phyloP scores from a whole-genome alignment of 1,140 invertebrate genomes.

The Tetramorium alpestre region DNA sequence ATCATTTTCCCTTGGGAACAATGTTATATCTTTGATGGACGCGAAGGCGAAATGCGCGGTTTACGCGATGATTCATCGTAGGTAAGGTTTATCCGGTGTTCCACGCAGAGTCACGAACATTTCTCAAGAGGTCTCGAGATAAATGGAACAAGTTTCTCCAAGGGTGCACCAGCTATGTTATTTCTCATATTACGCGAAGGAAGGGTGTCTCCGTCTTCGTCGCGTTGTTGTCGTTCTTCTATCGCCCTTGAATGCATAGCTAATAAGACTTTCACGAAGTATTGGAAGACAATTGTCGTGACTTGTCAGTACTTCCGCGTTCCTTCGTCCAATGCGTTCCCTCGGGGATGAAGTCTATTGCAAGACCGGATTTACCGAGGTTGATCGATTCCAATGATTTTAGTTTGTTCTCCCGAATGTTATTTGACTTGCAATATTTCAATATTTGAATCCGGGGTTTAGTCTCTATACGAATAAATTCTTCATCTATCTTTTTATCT shows the following conservation, averaged over 20 bases:
- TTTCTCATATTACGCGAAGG: conserved; percentile 36
- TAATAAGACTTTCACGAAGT: not conserved
- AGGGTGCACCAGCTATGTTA: conserved; percentile 15
- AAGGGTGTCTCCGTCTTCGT: not conserved
- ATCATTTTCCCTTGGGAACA: conserved; percentile 18
- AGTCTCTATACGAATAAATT: not conserved
- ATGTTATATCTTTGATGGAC: conserved; percentile 32
- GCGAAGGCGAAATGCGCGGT: conserved; percentile 43
- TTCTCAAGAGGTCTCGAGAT: conserved; percentile 54
- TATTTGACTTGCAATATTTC: conserved; percentile 1
- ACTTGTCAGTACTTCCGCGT: not conserved
- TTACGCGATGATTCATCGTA: conserved; percentile 49
- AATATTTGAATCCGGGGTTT: conserved; percentile 21
- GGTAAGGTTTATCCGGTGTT: conserved; percentile 36
- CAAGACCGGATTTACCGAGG: not conserved
- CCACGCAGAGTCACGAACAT: conserved; percentile 26
- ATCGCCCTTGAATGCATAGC: not conserved
- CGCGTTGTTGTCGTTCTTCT: not conserved
- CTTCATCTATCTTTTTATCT: not conserved
- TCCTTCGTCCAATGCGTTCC: not conserved
- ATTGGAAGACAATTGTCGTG: not conserved
- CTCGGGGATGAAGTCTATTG: not conserved
- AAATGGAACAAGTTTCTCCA: conserved; percentile 54
- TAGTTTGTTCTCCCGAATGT: not conserved
- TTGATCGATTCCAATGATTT: not conserved